phyloP scores from a whole-genome alignment of 1,140 invertebrate species.

The Drosophila pandora region DNA sequence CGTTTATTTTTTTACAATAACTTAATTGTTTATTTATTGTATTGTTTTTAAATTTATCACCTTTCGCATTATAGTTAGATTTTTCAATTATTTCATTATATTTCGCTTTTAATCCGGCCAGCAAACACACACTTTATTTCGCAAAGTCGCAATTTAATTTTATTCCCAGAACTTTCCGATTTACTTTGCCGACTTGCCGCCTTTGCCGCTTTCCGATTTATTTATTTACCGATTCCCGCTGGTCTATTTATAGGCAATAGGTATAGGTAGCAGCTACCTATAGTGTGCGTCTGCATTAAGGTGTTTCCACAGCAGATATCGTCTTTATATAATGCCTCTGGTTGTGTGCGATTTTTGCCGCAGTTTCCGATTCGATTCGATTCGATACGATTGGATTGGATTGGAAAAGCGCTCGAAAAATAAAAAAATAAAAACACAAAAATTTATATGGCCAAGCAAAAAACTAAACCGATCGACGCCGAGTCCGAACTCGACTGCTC shows the following conservation, averaged over 20 bases:
- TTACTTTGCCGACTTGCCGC: constrained; percentile 40
- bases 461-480: constrained; percentile 69
- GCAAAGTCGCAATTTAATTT: constrained; percentile 63
- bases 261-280: constrained; percentile 10
- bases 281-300: constrained; percentile 43
- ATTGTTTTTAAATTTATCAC: constrained; percentile 4
- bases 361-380: constrained; percentile 10
- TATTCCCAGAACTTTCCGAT: constrained; percentile 32
- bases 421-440: constrained; percentile 10
- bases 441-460: constrained; percentile 19
- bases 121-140: constrained; percentile 29
- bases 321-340: constrained; percentile 64
- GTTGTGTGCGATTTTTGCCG: constrained; percentile 43
- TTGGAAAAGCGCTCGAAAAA: constrained; percentile 35
- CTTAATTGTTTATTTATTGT: not conserved
- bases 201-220: constrained; percentile 44
- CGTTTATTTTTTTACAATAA: not conserved
- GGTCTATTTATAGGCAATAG: constrained; percentile 64
- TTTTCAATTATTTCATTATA: constrained; percentile 9
- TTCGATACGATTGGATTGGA: constrained; percentile 24
- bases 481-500: constrained; percentile 73
- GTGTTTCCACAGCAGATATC: constrained; percentile 37
- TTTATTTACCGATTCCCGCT: constrained; percentile 71
- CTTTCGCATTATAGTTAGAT: constrained; percentile 25
- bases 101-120: constrained; percentile 13